Percentiles rank a stretch among this genome's conserved stretches.
phyloP scores from a whole-genome alignment of 2,113 vertebrate species.

The Hippocampus guttulatus region DNA sequence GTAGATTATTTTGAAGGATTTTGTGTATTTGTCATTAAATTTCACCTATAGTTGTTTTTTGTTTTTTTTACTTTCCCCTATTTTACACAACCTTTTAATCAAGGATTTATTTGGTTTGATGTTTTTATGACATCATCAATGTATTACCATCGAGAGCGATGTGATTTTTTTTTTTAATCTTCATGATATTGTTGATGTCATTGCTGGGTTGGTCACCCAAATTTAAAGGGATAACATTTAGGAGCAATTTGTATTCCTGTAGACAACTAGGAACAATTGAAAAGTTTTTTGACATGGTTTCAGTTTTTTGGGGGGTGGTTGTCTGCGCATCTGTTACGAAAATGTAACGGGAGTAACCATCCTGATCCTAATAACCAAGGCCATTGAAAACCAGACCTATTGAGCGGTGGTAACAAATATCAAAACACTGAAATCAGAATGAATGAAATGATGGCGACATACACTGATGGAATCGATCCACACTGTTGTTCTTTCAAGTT shows the following conservation, averaged over 20 bases:
- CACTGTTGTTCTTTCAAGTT: neutral
- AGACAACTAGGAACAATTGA: neutral
- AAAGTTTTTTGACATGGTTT: neutral
- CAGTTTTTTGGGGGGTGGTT: neutral
- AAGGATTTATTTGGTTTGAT: neutral
- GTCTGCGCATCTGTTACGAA: neutral
- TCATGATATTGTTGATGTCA: neutral
- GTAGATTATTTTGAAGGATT: too few relatives aligned
- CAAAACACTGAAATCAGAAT: neutral
- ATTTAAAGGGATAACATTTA: neutral
- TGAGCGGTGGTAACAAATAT: neutral
- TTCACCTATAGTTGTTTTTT: neutral
- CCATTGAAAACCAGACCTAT: neutral
- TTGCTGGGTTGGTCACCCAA: neutral
- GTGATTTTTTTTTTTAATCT: neutral
- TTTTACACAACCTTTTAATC: neutral
- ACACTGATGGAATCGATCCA: neutral
- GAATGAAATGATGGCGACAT: neutral
- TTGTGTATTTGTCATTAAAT: neutral
- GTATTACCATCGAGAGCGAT: neutral
- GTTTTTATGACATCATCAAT: constrained; percentile 10
- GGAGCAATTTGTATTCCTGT: neutral
- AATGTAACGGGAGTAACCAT: neutral
- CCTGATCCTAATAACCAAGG: neutral
- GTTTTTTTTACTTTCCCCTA: neutral